These are phyloP conservation scores for Panopea generosa DNA, from an alignment of 2,888 invertebrate species.

Conservation along the genomic window DNA sequence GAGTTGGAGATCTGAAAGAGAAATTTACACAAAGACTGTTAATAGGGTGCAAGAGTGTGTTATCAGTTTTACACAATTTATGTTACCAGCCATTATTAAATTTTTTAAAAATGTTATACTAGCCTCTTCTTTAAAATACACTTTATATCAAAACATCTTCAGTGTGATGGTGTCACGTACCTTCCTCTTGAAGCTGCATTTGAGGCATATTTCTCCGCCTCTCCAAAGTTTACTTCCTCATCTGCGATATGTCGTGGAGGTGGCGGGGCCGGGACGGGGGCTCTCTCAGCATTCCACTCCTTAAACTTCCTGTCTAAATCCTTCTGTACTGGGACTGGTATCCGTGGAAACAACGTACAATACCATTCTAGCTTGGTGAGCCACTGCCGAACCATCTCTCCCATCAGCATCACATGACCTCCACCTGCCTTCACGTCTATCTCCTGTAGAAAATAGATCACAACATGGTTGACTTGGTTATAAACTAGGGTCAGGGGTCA, in stretches of 20 bases:
- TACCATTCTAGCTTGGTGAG: constrained; percentile 99
- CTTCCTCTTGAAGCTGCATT: constrained; percentile 42
- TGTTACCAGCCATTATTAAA: too few relatives aligned
- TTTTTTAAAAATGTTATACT: too few relatives aligned
- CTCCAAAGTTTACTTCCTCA: constrained; percentile 79
- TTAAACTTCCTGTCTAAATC: constrained; percentile 92
- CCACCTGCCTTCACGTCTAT: constrained; percentile 99
- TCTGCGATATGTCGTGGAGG: constrained; percentile 72
- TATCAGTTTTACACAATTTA: too few relatives aligned
- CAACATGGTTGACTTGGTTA: not conserved
- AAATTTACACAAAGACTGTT: too few relatives aligned
- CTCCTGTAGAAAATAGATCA: constrained; percentile 88
- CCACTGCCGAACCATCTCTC: constrained; percentile 96
- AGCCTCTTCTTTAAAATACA: too few relatives aligned
- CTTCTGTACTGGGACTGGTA: constrained; percentile 98
- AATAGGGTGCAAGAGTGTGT: too few relatives aligned
- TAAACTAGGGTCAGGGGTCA: not conserved
- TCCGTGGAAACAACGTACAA: constrained; percentile 98
- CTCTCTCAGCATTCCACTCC: constrained; percentile 35
- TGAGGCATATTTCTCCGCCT: constrained; percentile 72
- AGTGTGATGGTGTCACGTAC: constrained; percentile 22
- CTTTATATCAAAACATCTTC: too few relatives aligned
- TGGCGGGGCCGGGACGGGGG: constrained; percentile 28
- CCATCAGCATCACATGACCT: constrained; percentile 96
- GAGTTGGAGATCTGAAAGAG: constrained; percentile 57